Percentiles rank a stretch among this genome's conserved stretches.
Evolutionary conservation across 2,113 vertebrate species (phyloP).

Genomic region (Solea solea): DNA sequence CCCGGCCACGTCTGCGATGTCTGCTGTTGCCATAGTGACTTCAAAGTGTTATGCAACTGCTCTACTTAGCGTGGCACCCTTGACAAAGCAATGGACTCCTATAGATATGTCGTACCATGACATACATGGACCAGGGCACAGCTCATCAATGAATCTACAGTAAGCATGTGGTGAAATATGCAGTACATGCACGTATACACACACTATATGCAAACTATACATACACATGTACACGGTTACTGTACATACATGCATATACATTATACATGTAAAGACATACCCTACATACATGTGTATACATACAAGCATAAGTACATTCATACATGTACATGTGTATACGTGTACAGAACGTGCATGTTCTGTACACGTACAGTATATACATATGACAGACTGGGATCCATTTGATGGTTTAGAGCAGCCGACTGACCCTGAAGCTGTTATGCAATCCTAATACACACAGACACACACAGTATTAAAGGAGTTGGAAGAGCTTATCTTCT

Average conservation of each 20-base stretch:
- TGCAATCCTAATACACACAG: conserved; percentile 25
- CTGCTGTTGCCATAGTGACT: conserved; percentile 73
- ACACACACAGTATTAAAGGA: not conserved
- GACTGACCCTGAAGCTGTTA: conserved; percentile 61
- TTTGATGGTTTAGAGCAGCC: conserved; percentile 45
- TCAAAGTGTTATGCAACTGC: conserved; percentile 65
- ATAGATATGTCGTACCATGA: not conserved
- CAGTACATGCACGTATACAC: not conserved
- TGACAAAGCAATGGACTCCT: conserved; percentile 29
- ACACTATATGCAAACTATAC: not conserved
- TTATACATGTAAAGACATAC: not conserved
- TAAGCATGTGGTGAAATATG: conserved; percentile 3
- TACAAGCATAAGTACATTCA: not conserved
- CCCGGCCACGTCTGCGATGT: conserved; percentile 52
- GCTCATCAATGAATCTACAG: not conserved
- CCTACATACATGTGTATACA: too few species aligned
- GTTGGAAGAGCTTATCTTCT: conserved; percentile 50
- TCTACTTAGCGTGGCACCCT: conserved; percentile 47
- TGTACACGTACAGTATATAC: not conserved
- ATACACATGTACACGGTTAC: too few species aligned
- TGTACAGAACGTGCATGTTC: too few species aligned
- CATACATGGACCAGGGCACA: not conserved
- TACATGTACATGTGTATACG: not conserved
- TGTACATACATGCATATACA: not conserved
- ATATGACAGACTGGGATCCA: conserved; percentile 49